phyloP scores from a whole-genome alignment of 35 echinoderm and acorn worm species.

The Eucidaris tribuloides region DNA sequence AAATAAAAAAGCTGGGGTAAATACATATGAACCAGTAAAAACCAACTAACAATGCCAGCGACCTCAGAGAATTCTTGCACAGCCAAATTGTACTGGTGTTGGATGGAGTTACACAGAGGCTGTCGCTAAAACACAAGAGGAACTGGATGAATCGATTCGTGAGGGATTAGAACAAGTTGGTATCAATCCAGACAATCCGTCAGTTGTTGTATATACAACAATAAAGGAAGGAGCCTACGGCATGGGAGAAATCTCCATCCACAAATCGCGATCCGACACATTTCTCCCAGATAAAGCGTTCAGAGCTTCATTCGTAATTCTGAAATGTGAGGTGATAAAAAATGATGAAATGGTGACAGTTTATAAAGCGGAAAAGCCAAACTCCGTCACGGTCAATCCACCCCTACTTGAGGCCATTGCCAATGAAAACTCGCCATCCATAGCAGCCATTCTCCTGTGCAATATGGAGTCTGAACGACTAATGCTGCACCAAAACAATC shows the following conservation, averaged over 20 bases:
- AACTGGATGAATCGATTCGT: background rate
- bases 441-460: background rate
- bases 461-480: constrained; percentile 15
- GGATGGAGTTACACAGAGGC: background rate
- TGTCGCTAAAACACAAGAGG: background rate
- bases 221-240: constrained; percentile 16
- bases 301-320: constrained; percentile 33
- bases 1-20: no score
- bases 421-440: constrained; percentile 37
- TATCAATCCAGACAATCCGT: background rate
- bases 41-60: no score
- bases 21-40: no score
- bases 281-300: constrained; percentile 58
- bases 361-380: background rate
- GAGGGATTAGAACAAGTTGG: background rate
- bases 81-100: background rate
- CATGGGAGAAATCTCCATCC: constrained; percentile 38
- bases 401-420: constrained; percentile 33
- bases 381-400: background rate
- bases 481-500: background rate
- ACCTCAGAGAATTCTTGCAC: no score
- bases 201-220: background rate
- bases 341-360: background rate
- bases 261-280: background rate
- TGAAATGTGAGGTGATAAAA: background rate